These are phyloP conservation scores for Ibidorhyncha struthersii DNA, from an alignment of 2,113 vertebrate genomes.

Conservation along the genomic window DNA sequence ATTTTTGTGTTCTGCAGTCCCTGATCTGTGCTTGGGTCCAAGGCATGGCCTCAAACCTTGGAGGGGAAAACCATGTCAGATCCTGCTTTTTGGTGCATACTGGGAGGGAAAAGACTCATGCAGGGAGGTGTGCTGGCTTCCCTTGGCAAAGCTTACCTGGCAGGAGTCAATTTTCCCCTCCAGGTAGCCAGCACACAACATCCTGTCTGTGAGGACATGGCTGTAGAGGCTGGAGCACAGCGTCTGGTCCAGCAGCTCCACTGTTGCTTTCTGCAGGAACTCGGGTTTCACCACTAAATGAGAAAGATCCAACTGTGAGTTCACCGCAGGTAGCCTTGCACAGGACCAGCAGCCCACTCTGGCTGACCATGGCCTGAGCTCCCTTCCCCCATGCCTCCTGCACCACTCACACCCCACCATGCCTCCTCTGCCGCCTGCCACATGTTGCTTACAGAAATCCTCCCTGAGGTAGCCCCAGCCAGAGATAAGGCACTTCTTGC, in stretches of 20 bases:
- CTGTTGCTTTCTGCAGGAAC: conserved; percentile 89
- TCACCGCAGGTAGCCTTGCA: background rate
- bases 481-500: conserved; percentile 88
- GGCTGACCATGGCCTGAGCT: fast-evolving
- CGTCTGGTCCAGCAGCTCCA: conserved; percentile 88
- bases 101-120: background rate
- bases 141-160: conserved; percentile 79
- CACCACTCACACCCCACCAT: fast-evolving
- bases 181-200: conserved; percentile 95
- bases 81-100: background rate
- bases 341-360: background rate
- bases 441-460: conserved; percentile 80
- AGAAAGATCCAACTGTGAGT: fast-evolving
- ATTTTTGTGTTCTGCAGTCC: background rate
- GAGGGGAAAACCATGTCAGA: background rate
- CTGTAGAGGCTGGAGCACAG: conserved; percentile 85
- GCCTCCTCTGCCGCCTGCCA: too few relatives aligned
- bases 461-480: conserved; percentile 91
- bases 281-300: conserved; percentile 76
- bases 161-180: conserved; percentile 94
- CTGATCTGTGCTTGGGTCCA: background rate
- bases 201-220: conserved; percentile 81
- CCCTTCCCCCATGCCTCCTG: background rate
- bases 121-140: fast-evolving
- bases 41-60: background rate